Evolutionary conservation across 37 sponge, comb jelly and placozoan species (phyloP), one percentile per base, ranked within the genome.

Genomic region (Halisarca cf. caerulea): DNA sequence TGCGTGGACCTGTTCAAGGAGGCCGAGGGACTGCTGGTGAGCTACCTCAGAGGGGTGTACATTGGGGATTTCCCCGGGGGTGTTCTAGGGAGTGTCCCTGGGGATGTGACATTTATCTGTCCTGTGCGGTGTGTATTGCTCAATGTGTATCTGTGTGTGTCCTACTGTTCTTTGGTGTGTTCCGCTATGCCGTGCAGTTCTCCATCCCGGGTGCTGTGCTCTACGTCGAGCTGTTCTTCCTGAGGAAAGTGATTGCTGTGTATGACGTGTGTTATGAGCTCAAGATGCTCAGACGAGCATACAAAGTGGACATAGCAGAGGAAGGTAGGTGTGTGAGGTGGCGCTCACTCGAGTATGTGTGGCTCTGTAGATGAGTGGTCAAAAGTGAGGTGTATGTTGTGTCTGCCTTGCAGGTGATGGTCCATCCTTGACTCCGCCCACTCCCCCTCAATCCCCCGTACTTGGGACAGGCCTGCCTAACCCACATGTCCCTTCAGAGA

Each of bases 181-280:
- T 2, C 53, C 53, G 37, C 51, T 55, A n/a, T 59, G 23, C 25
- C 33, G 25, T 38, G 59, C 41, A 89, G 89, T 83, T 85, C 28
- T 64, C 78, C 78, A 92, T 89, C 4, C 79, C 86, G 0, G 80
- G 88, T 14, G 40, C 84, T 54, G 28, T 74, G 15, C 72, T 90
- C 62, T 85, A 83, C 0, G 91, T 90, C n/a, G 94, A 93, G 70
- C 84, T 93, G 79, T 88, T 93, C 59, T 93, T 86, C 84, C 81
- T 93, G 0, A 82, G 82, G 55, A 93, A 88, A 79, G 86, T 80
- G 9, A 86, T 81, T 43, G 88, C 91, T 47, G 78, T 93, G 35
- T 82, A 85, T 37, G 94, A 93, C 54, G 85, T 93, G 80, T 93
- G 94, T 34, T 53, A 55, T 0, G 94, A 93, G 80, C 84, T 86